These are phyloP conservation scores for Nephotettix cincticeps DNA, from an alignment of 1,140 invertebrate genomes.

Conservation along the genomic window DNA sequence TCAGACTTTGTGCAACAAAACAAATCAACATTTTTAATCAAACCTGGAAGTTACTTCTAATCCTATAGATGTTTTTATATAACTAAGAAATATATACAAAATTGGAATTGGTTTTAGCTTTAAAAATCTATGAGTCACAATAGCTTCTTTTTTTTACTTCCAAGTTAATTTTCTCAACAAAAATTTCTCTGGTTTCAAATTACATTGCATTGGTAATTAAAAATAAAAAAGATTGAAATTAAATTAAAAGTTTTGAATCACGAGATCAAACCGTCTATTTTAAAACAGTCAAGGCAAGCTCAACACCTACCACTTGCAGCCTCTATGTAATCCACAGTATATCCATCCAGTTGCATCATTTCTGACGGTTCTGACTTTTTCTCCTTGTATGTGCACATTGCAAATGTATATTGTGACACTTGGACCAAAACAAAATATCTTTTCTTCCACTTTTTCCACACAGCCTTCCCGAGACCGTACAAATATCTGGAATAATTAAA, in stretches of 20 bases:
- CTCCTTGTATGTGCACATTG: slow-evolving; percentile 99
- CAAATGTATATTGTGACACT: slow-evolving; percentile 99
- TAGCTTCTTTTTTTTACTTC: too few relatives aligned
- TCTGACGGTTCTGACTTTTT: slow-evolving; percentile 99
- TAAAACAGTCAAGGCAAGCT: too few relatives aligned
- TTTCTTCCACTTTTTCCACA: slow-evolving; percentile 99
- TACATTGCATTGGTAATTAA: too few relatives aligned
- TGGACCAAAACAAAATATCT: slow-evolving; percentile 98
- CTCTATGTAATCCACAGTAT: slow-evolving; percentile 99
- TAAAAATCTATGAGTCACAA: too few relatives aligned
- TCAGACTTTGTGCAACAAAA: too few relatives aligned
- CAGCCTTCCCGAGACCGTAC: slow-evolving; percentile 92
- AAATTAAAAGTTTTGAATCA: background rate
- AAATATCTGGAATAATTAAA: slow-evolving; percentile 71
- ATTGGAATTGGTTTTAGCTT: too few relatives aligned
- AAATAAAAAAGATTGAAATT: background rate
- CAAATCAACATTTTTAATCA: too few relatives aligned
- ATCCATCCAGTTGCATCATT: slow-evolving; percentile 99
- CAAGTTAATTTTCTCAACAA: slow-evolving; percentile 30
- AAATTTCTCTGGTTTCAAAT: too few relatives aligned
- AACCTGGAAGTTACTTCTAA: too few relatives aligned
- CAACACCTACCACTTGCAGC: slow-evolving; percentile 71
- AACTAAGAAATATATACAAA: too few relatives aligned
- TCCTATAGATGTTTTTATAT: too few relatives aligned
- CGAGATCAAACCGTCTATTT: background rate